Evolutionary conservation across 2,113 vertebrate genomes (phyloP), one percentile per base, ranked within the genome.

Genomic region (Candoia aspera): DNA sequence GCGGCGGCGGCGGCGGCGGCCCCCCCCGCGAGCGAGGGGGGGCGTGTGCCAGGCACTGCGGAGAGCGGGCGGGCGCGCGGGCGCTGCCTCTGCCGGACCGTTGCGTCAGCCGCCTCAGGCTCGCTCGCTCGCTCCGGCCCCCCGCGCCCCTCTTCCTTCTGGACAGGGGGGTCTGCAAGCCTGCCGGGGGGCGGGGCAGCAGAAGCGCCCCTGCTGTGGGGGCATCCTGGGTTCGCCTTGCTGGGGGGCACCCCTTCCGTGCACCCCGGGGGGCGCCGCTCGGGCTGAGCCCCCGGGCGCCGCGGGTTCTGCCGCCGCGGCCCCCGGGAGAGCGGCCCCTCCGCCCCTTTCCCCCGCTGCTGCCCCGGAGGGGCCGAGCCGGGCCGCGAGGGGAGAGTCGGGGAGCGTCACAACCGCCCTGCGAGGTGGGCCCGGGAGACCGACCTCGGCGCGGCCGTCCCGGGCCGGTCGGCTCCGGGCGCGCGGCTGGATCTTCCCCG

Each of bases 401-500:
- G 4, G 29, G 11, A 2, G 4, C 4, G 1, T 68, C 29, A n/a
- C 62, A 0, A 13, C 62, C 29, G 8, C 29, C 8, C 62, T 68
- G 62, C 11, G 11, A n/a, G 62, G 62, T 68, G 62, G 29, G 11
- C 62, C 29, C 13, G 23, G 29, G 62, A 15, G n/a, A 68, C 4
- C 13, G 29, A n/a, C 11, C 62, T 49, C 6, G 12, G 1, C 1
- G 1, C n/a, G 29, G 13, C 29, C 4, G 4, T 68, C n/a, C 1
- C 2, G 62, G 29, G 29, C 12, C 83, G 0, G 29, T n/a, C 83
- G 0, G 0, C 37, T 23, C 17, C 0, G 19, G 19, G 58, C 6
- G 58, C 6, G 58, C 60, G 24, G 60, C 19, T 24, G 24, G 8
- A 62, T 17, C 60, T 6, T 62, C 60, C 1, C 60, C 84, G 2